Conservation (phyloP, 2,113 vertebrate species). For the Mustela lutreola region DNA sequence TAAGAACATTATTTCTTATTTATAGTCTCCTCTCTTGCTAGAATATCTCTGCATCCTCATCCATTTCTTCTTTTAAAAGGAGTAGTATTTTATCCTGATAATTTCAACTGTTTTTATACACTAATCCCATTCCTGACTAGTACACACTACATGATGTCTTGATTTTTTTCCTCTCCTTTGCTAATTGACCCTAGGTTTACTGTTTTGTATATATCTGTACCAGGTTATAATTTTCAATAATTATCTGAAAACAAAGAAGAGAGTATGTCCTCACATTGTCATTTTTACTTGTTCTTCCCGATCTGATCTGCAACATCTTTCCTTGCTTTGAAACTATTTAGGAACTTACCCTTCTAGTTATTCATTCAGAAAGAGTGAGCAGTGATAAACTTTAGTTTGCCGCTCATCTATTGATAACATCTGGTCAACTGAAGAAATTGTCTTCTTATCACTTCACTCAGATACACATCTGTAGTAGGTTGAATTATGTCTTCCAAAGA, state of each 20-base stretch:
- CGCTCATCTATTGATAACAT: background rate
- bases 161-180: background rate
- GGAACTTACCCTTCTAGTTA: background rate
- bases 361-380: background rate
- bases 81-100: background rate
- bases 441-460: constrained; percentile 25
- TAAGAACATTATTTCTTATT: constrained; percentile 39
- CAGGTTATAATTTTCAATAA: background rate
- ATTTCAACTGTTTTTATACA: constrained; percentile 26
- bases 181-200: background rate
- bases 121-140: background rate
- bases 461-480: background rate
- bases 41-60: background rate
- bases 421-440: constrained; percentile 21
- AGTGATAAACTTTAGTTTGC: constrained; percentile 9
- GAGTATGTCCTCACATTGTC: background rate
- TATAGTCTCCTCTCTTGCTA: background rate
- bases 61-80: background rate
- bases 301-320: background rate
- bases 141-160: background rate
- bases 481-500: constrained; percentile 16
- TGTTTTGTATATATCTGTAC: background rate
- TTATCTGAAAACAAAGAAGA: background rate
- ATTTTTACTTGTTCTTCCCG: background rate
- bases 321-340: background rate